These are phyloP conservation scores for Ciona savignyi DNA, from an alignment of 23 tunicate genomes.

Conservation along the genomic window DNA sequence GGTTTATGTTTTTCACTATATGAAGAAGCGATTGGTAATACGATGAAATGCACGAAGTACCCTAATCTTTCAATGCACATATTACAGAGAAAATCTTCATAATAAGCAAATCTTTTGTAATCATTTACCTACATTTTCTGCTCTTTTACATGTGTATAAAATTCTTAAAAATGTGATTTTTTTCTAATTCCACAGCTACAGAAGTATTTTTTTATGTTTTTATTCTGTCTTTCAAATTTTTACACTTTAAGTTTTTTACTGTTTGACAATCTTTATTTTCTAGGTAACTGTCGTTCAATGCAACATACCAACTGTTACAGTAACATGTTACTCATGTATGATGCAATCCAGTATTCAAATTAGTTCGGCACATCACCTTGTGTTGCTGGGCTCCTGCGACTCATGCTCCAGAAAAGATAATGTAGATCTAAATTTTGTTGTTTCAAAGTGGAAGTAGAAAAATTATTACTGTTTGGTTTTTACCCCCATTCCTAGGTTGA, in stretches of 20 bases:
- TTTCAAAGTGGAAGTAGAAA: background rate
- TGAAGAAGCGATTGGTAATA: too few relatives aligned
- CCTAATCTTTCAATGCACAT: too few relatives aligned
- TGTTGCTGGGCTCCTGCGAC: constrained; percentile 53
- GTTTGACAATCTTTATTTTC: background rate
- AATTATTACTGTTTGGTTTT: background rate
- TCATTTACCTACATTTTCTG: too few relatives aligned
- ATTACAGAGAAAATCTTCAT: too few relatives aligned
- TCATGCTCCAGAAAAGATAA: constrained; percentile 8
- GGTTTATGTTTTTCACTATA: too few relatives aligned
- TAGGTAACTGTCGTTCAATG: constrained; percentile 43
- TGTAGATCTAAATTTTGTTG: background rate
- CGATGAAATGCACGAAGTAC: too few relatives aligned
- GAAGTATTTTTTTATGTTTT: too few relatives aligned
- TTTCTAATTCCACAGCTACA: too few relatives aligned
- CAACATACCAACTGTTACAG: constrained; percentile 65
- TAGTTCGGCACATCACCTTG: constrained; percentile 72
- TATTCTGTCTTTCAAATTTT: too few relatives aligned
- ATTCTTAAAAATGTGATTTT: too few relatives aligned
- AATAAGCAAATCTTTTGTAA: too few relatives aligned
- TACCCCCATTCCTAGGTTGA: constrained; percentile 12
- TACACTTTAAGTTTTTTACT: background rate
- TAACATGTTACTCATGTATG: constrained; percentile 61
- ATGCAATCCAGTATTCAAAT: constrained; percentile 41
- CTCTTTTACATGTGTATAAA: too few relatives aligned